phyloP scores from a whole-genome alignment of 2,797 vertebrate genomes.

The Vespertilio murinus region DNA sequence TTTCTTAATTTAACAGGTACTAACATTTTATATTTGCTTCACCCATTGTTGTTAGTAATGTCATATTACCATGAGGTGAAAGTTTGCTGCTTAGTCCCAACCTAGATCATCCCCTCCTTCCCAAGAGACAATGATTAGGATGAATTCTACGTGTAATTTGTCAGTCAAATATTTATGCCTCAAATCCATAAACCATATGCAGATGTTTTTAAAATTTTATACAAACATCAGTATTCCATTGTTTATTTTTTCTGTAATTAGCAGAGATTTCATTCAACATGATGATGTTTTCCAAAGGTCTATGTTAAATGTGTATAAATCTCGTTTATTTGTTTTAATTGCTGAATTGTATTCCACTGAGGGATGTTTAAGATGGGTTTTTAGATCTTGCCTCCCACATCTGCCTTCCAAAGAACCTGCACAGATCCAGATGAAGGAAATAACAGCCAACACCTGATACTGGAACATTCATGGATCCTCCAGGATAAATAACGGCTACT shows the following conservation, averaged over 20 bases:
- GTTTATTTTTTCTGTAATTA: slow-evolving; percentile 11
- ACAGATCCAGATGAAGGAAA: background rate
- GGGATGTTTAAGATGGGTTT: background rate
- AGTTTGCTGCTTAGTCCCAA: background rate
- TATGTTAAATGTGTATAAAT: background rate
- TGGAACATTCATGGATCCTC: background rate
- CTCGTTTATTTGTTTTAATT: background rate
- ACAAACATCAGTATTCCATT: background rate
- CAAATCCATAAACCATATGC: background rate
- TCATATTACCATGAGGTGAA: background rate
- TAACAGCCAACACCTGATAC: rapidly evolving
- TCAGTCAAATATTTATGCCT: background rate
- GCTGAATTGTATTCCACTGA: background rate
- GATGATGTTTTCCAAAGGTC: background rate
- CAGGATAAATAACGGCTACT: background rate
- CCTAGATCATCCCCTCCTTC: background rate
- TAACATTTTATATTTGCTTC: slow-evolving; percentile 28
- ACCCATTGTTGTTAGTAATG: background rate
- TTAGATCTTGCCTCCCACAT: background rate
- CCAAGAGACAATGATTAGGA: background rate
- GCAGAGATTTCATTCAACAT: background rate
- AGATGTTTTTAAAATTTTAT: background rate
- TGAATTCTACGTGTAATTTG: background rate
- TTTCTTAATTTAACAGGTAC: slow-evolving; percentile 20
- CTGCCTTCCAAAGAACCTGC: background rate